Percentiles rank a stretch among this genome's conserved stretches.
phyloP scores from a whole-genome alignment of 1,140 invertebrate species.

The Heliconius hewitsoni region DNA sequence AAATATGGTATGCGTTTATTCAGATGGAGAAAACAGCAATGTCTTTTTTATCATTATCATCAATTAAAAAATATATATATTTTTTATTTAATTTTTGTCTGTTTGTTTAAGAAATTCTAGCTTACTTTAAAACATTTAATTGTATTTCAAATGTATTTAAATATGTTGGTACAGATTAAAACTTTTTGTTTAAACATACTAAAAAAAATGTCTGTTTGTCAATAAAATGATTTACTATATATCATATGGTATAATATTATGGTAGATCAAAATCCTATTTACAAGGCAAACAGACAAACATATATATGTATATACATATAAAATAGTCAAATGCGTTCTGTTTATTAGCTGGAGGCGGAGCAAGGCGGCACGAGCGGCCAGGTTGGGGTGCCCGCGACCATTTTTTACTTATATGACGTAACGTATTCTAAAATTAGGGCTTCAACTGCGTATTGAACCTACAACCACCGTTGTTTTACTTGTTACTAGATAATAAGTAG shows the following conservation, averaged over 20 bases:
- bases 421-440: conserved; percentile 19
- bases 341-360: conserved; percentile 44
- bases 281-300: neutral
- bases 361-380: conserved; percentile 39
- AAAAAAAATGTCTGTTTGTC: neutral
- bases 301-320: neutral
- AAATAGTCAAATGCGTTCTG: conserved; percentile 1
- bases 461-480: neutral
- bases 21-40: too few species aligned
- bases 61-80: too few species aligned
- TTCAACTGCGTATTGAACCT: conserved; percentile 17
- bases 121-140: too few species aligned
- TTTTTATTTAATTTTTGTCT: too few species aligned
- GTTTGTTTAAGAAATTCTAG: too few species aligned
- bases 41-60: too few species aligned
- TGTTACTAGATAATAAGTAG: neutral
- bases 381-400: conserved; percentile 37
- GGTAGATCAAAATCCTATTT: neutral
- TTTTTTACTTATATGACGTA: conserved; percentile 26
- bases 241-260: too few species aligned
- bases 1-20: too few species aligned
- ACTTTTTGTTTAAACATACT: neutral
- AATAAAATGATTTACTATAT: neutral
- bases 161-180: neutral
- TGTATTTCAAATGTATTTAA: neutral